Conservation (phyloP, 2,888 invertebrate genomes). For the Exocentrus adspersus region DNA sequence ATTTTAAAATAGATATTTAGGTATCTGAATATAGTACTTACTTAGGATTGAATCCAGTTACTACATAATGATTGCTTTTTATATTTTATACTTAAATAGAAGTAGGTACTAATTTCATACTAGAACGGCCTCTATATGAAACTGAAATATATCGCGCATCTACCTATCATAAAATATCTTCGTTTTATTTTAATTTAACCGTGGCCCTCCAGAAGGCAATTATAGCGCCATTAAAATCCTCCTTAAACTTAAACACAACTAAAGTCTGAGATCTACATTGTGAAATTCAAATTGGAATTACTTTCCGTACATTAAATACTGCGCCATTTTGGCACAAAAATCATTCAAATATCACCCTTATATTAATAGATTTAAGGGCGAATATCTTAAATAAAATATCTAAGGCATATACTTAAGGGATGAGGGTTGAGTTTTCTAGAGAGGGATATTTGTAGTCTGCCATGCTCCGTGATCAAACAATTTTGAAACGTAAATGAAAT, state of each 20-base stretch:
- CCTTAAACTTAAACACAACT: slow-evolving; percentile 61
- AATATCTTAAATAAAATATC: slow-evolving; percentile 59
- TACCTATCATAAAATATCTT: slow-evolving; percentile 41
- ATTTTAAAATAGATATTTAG: too few relatives aligned
- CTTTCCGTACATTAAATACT: slow-evolving; percentile 62
- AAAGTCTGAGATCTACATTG: slow-evolving; percentile 59
- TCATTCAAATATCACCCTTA: slow-evolving; percentile 58
- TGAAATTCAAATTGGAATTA: slow-evolving; percentile 61
- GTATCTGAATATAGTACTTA: too few relatives aligned
- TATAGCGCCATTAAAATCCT: slow-evolving; percentile 56
- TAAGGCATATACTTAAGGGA: slow-evolving; percentile 57
- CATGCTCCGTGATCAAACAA: slow-evolving; percentile 41
- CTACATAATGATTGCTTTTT: too few relatives aligned
- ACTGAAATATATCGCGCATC: too few relatives aligned
- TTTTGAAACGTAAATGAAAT: slow-evolving; percentile 29
- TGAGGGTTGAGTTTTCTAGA: slow-evolving; percentile 59
- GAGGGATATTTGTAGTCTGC: slow-evolving; percentile 57
- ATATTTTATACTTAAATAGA: too few relatives aligned
- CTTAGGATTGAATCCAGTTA: too few relatives aligned
- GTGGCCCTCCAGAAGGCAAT: slow-evolving; percentile 40
- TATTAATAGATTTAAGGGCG: slow-evolving; percentile 51
- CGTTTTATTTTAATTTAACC: slow-evolving; percentile 40
- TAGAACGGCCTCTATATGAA: too few relatives aligned
- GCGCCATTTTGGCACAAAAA: slow-evolving; percentile 61
- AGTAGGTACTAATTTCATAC: too few relatives aligned